Base-by-base conservation (phyloP, 1,140 invertebrate species). In the Carposina sasakii region DNA sequence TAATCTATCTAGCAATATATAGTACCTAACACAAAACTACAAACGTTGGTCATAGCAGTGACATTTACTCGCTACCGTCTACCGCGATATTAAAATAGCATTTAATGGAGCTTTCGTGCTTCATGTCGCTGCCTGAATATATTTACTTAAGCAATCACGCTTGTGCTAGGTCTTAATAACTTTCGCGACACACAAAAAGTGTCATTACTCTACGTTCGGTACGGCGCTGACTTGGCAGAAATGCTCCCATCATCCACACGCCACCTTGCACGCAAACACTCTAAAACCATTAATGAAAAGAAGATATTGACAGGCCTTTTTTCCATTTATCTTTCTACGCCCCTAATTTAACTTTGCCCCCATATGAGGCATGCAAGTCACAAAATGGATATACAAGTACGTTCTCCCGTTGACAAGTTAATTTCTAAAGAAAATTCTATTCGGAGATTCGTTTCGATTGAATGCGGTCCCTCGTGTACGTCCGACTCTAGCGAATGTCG, bases 291-390 rank as follows among this genome's bases (percentile, higher is more conserved):
- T 67, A 67, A 67, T 63, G 60, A 63, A 67, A 63, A 54, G 55
- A 48, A 57, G 51, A 61, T 63, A 63, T 63, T 63, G 64, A 67
- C 64, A 63, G 60, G n/a, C n/a, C 23, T 53, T 55, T 49, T 52
- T 54, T 52, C 64, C 64, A 67, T 67, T 67, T 67, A 67, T 67
- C 64, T 63, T 62, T 57, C 51, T 13, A 41, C 26, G 33, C 57
- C 62, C 52, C 45, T 63, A 63, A 67, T 67, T 67, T 67, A 67
- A 67, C 55, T 67, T 67, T 33, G 54, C 47, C 57, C 58, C 54
- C 49, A 42, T 37, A 21, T 30, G 37, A 49, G 40, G 56, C 47
- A 17, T 51, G 60, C 64, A 57, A 67, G 60, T 67, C 64, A 67
- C 44, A 52, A 50, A 17, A 49, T 57, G 13, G 61, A 63, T 63